phyloP scores from a whole-genome alignment of 2,888 invertebrate genomes.

The Leucania comma region DNA sequence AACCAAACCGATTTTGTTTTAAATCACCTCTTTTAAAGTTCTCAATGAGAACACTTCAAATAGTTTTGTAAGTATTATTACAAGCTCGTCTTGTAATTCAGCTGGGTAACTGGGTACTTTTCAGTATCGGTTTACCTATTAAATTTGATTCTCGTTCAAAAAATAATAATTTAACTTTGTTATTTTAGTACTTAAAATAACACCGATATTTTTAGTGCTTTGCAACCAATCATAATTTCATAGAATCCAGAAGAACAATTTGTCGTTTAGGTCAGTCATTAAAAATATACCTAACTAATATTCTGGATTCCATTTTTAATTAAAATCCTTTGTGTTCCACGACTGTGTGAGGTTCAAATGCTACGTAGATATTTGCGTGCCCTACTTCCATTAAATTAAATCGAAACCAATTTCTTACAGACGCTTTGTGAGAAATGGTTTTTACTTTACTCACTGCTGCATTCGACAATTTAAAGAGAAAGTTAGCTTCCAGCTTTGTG shows the following conservation, averaged over 20 bases:
- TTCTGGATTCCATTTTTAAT: neutral
- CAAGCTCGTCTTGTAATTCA: too few species aligned
- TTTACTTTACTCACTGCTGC: constrained; percentile 7
- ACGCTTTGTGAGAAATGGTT: constrained; percentile 28
- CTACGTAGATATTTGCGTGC: constrained; percentile 1
- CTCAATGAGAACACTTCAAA: too few species aligned
- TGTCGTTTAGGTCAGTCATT: too few species aligned
- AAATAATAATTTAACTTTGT: neutral
- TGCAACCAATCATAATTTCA: neutral
- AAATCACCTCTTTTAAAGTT: too few species aligned
- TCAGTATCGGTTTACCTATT: too few species aligned
- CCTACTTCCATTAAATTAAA: constrained; percentile 27
- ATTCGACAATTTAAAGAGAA: constrained; percentile 15
- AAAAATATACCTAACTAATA: too few species aligned
- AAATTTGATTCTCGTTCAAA: too few species aligned
- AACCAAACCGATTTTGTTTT: too few species aligned
- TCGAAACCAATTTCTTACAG: constrained; percentile 32
- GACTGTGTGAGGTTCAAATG: constrained; percentile 12
- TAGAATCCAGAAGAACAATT: neutral
- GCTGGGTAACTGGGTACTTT: too few species aligned
- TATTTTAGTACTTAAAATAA: neutral
- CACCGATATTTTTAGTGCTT: neutral
- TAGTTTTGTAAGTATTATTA: too few species aligned
- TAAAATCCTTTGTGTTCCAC: constrained; percentile 12
- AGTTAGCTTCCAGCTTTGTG: neutral